These are phyloP conservation scores for Vulpes ferrilata DNA, from an alignment of 2,113 vertebrate species.

Conservation along the genomic window DNA sequence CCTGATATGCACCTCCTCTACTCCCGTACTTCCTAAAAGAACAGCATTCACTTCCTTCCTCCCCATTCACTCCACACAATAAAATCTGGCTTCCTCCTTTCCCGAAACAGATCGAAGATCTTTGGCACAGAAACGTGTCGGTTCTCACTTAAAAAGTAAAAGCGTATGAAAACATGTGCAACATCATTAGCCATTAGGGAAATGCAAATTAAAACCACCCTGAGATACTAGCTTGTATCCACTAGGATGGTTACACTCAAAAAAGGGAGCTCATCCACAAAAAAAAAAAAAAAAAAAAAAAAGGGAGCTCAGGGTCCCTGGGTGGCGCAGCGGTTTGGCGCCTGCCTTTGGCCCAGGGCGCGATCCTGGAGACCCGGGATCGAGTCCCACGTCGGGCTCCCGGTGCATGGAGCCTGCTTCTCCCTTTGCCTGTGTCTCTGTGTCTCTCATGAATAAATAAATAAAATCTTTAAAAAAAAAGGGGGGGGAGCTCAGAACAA, in stretches of 20 bases:
- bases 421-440: too few relatives aligned
- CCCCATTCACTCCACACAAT: background rate
- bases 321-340: too few relatives aligned
- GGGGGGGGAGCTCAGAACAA: background rate
- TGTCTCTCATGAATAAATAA: too few relatives aligned
- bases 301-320: background rate
- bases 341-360: too few relatives aligned
- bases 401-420: too few relatives aligned
- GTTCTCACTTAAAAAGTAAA: background rate
- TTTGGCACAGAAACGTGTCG: background rate
- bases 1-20: background rate
- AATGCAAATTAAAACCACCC: background rate
- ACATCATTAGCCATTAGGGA: background rate
- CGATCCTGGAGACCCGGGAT: too few relatives aligned
- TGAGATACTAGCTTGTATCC: background rate
- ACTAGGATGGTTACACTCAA: background rate
- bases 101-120: background rate
- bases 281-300: too few relatives aligned
- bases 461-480: too few relatives aligned
- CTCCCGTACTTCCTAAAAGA: background rate
- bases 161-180: background rate
- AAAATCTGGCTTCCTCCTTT: conserved; percentile 15
- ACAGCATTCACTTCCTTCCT: background rate
- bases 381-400: too few relatives aligned
- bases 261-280: background rate